Evolutionary conservation across 1,140 invertebrate genomes (phyloP).

Genomic region (Dolichoris vasculosae): DNA sequence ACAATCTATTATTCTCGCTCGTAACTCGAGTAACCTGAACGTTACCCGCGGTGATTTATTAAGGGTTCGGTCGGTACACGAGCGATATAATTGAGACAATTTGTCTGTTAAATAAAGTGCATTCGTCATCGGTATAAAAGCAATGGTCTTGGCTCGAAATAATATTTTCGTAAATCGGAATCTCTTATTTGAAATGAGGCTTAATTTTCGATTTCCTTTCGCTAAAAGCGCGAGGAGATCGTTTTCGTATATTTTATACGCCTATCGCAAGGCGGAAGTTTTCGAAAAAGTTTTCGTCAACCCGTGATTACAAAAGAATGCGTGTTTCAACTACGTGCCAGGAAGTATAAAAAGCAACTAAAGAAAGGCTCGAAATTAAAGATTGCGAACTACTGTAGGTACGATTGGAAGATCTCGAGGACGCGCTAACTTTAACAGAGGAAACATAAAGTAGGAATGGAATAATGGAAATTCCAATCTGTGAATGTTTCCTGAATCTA

Average conservation of each 20-base stretch:
- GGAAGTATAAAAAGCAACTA: constrained; percentile 26
- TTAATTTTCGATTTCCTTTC: not conserved
- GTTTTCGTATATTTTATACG: too few relatives aligned
- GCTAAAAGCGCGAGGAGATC: not conserved
- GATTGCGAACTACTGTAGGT: not conserved
- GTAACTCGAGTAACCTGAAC: not conserved
- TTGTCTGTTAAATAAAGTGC: not conserved
- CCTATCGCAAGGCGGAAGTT: not conserved
- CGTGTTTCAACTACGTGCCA: not conserved
- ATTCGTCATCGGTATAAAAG: not conserved
- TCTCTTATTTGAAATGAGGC: too few relatives aligned
- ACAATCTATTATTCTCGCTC: constrained; percentile 10
- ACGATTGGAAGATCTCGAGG: not conserved
- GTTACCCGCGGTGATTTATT: not conserved
- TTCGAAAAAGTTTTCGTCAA: not conserved
- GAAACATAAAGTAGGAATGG: constrained; percentile 33
- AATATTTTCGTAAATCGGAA: not conserved
- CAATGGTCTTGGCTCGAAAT: not conserved
- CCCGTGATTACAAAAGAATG: constrained; percentile 21
- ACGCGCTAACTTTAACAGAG: constrained; percentile 5
- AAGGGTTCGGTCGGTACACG: not conserved
- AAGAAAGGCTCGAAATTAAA: constrained; percentile 20
- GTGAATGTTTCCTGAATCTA: constrained; percentile 13
- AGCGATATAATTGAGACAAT: not conserved
- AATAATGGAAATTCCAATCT: constrained; percentile 33